phyloP scores from a whole-genome alignment of 1,140 invertebrate species.

The Ooceraea biroi region DNA sequence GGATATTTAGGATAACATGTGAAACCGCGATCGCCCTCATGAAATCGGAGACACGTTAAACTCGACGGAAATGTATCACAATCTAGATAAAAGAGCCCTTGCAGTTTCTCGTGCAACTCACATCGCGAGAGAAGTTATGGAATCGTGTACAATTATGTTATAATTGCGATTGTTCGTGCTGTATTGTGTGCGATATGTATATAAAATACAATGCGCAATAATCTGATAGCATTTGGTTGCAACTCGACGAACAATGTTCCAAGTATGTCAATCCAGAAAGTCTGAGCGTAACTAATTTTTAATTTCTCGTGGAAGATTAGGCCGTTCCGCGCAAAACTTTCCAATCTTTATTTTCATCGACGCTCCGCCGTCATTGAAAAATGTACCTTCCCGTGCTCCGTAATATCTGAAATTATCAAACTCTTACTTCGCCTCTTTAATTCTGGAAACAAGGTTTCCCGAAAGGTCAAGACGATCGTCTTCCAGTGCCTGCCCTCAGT shows the following conservation, averaged over 20 bases:
- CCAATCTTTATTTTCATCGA: not conserved
- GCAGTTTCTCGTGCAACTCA: not conserved
- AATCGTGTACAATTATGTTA: not conserved
- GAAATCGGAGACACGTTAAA: constrained; percentile 20
- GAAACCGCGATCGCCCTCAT: constrained; percentile 32
- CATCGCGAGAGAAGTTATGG: constrained; percentile 22
- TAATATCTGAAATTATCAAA: constrained; percentile 48
- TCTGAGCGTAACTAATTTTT: constrained; percentile 11
- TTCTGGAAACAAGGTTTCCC: constrained; percentile 51
- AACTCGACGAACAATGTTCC: not conserved
- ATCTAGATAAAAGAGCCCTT: not conserved
- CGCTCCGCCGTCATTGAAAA: not conserved
- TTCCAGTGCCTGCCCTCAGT: no score
- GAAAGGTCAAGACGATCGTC: constrained; percentile 49
- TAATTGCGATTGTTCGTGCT: no score
- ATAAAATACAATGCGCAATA: not conserved
- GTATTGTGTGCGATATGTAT: no score
- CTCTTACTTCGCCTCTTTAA: constrained; percentile 38
- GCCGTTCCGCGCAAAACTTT: not conserved
- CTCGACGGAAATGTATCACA: not conserved
- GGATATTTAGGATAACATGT: constrained; percentile 44
- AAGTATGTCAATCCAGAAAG: not conserved
- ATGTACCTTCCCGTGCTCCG: not conserved
- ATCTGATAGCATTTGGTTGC: constrained; percentile 1
- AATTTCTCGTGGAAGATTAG: not conserved